Evolutionary conservation across 2,888 invertebrate genomes (phyloP), one percentile per base, ranked within the genome.

Genomic region (Drosophila mayaguana): DNA sequence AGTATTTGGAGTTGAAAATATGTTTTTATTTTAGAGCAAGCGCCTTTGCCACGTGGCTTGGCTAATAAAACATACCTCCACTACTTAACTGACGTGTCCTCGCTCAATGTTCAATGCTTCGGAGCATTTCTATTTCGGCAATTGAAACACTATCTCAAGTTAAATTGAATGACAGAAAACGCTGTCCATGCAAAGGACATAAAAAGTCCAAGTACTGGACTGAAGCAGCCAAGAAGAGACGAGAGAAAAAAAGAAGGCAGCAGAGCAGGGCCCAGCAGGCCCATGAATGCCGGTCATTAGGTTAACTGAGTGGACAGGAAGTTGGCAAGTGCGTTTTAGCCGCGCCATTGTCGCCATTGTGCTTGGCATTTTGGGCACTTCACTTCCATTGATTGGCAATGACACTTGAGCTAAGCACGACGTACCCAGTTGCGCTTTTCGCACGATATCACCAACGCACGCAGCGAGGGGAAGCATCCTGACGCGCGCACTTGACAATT

Each of bases 201-300:
- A 80, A 85, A 88, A 79, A 60, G 53, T 50, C 55, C 67, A 75
- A 60, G 67, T 50, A 36, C 7, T 25, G 14, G 11, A 28, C 38
- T 22, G 9, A 25, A 36, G 5, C 28, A 20, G 25, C 16, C 28
- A 18, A 16, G 22, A 16, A 36, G n/a, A 4, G 3, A 12, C 36
- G 5, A 14, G 16, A 14, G 12, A 32, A 7, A n/a, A 3, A 28
- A 18, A 9, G 16, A 45, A 12, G 28, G 16, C 16, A 45, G 12
- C 22, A 14, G 34, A 46, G 22, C 34, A 14, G 3, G 34, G 46
- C 48, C 16, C 40, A 48, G 48, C 18, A 43, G 45, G 40, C 45
- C 53, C 73, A 75, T 83, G 81, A 87, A 89, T 87, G 76, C 73
- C 70, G 88, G 89, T 81, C 86, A 86, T 89, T 82, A 84, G 89